Evolutionary conservation across 2,888 invertebrate species (phyloP).

Genomic region (Plagodis dolabraria): DNA sequence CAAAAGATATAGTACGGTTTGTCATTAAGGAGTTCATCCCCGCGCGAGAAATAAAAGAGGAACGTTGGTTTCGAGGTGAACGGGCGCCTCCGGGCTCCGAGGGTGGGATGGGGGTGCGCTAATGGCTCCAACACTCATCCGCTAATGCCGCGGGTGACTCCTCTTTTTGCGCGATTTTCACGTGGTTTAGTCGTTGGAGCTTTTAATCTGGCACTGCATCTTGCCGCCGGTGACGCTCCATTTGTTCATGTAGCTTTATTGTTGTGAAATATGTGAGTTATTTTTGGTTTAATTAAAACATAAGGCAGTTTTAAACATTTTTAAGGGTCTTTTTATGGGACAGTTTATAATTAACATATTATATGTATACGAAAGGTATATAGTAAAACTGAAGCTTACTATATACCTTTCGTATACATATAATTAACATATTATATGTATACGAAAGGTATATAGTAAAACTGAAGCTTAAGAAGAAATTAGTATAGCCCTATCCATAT

Average conservation of each 20-base stretch:
- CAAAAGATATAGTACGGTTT: slow-evolving; percentile 85
- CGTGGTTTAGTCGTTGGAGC: slow-evolving; percentile 82
- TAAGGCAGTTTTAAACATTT: no score
- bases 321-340: no score
- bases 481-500: no score
- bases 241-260: slow-evolving; percentile 58
- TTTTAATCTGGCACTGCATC: slow-evolving; percentile 82
- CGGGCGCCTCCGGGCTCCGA: slow-evolving; percentile 47
- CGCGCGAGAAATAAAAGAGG: slow-evolving; percentile 85
- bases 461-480: no score
- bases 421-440: no score
- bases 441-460: no score
- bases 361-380: no score
- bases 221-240: slow-evolving; percentile 69
- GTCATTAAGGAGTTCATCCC: slow-evolving; percentile 85
- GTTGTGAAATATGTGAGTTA: slow-evolving; percentile 26
- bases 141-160: slow-evolving; percentile 85
- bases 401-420: no score
- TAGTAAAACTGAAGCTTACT: no score
- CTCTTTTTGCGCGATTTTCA: slow-evolving; percentile 84
- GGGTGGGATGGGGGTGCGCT: slow-evolving; percentile 63
- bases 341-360: no score
- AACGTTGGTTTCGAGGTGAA: slow-evolving; percentile 70
- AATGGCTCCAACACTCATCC: slow-evolving; percentile 85
- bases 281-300: background rate